phyloP scores from a whole-genome alignment of 2,113 vertebrate species.

The Chinchilla lanigera region DNA sequence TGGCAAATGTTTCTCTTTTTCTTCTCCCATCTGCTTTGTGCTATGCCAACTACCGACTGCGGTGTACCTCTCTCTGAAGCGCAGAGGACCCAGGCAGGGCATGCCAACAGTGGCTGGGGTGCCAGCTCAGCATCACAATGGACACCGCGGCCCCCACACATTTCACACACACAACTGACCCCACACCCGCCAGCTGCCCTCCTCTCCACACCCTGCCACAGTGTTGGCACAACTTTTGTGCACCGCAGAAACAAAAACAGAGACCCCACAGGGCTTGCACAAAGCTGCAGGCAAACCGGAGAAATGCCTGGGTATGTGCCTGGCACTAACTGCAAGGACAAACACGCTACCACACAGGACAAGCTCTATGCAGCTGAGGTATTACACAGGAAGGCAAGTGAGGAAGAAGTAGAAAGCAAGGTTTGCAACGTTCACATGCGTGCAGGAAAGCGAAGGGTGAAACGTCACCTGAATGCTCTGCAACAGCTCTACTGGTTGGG shows the following conservation, averaged over 20 bases:
- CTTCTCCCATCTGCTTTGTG: neutral
- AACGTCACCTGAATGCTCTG: neutral
- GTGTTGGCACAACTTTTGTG: neutral
- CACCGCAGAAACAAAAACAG: neutral
- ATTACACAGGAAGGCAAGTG: neutral
- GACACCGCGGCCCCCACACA: neutral
- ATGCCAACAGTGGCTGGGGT: too few species aligned
- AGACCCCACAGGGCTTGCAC: neutral
- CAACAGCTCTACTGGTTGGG: neutral
- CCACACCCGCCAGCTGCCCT: rapidly evolving
- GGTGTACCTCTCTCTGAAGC: neutral
- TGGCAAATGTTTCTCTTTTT: neutral
- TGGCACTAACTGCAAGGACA: neutral
- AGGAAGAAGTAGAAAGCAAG: neutral
- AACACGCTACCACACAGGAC: neutral
- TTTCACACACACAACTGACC: neutral
- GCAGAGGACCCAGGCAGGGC: neutral
- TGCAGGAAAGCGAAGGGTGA: neutral
- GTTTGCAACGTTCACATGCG: neutral
- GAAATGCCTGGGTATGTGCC: neutral
- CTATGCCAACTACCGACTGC: neutral
- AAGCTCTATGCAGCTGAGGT: neutral
- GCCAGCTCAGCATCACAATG: too few species aligned
- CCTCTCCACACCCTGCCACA: neutral
- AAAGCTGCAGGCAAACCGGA: neutral